phyloP scores from a whole-genome alignment of 2,797 vertebrate genomes.

The Poecilia velifera region DNA sequence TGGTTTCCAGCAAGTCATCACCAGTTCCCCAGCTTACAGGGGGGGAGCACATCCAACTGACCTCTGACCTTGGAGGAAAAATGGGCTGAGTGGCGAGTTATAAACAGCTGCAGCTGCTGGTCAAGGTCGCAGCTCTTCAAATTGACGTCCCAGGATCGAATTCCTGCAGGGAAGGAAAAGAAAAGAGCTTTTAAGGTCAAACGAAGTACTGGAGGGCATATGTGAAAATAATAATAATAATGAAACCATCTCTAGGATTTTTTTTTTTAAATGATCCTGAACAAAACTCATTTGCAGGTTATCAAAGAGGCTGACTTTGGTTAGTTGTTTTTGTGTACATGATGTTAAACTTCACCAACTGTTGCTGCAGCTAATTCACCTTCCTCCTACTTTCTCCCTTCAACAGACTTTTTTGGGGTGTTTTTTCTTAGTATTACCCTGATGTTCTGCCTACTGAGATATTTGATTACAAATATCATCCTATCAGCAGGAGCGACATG shows the following conservation, averaged over 20 bases:
- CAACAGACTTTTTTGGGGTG: neutral
- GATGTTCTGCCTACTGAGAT: neutral
- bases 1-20: neutral
- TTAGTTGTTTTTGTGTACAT: neutral
- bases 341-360: constrained; percentile 33
- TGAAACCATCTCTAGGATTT: neutral
- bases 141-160: constrained; percentile 91
- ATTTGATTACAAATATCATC: neutral
- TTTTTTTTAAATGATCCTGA: constrained; percentile 1
- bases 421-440: too few species aligned
- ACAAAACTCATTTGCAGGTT: neutral
- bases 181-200: constrained; percentile 24
- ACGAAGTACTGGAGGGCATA: constrained; percentile 5
- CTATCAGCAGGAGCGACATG: neutral
- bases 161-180: constrained; percentile 78
- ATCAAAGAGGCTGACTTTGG: neutral
- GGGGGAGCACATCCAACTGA: constrained; percentile 75
- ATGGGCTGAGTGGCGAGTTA: constrained; percentile 93
- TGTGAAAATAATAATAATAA: neutral
- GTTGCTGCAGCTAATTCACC: constrained; percentile 23
- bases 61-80: constrained; percentile 97
- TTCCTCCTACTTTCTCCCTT: constrained; percentile 5
- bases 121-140: constrained; percentile 87
- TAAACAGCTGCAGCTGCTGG: constrained; percentile 91
- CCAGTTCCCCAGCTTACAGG: neutral